Evolutionary conservation across 2,888 invertebrate genomes (phyloP), one percentile per base, ranked within the genome.

Genomic region (Drosophila kambysellisi): DNA sequence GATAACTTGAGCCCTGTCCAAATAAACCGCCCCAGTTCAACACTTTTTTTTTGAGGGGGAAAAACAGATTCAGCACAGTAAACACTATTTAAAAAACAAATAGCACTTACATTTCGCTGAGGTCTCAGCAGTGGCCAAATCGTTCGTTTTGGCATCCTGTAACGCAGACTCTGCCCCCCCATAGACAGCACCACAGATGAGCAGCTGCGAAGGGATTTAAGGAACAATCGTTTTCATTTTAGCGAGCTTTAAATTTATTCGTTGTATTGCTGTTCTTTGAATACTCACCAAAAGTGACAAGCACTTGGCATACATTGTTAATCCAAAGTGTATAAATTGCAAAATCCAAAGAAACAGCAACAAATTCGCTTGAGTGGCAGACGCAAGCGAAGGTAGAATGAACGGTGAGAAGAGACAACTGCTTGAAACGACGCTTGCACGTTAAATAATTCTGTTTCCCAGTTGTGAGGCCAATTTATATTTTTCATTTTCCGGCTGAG

Each of bases 1-100:
- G 83, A 46, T 86, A 86, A 0, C 86, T 66, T 0, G 58, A 54
- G 17, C 73, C 69, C 65, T 86, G 81, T 17, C 91, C 91, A 70
- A 92, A 92, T 41, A 93, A 91, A 39, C 93, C 91, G 37, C 93
- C 93, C 82, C 94, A 93, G 81, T 94, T 94, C 83, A 87, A 91
- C 81, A 91, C 93, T 93, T 93, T 74, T 50, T 39, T 25, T 25
- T 25, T 25, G 2, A 15, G 17, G 51, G 43, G 9, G 35, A 37
- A 12, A 33, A 48, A 35, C 35, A 35, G 29, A 7, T 53, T 53
- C 29, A 58, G 71, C 32, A 61, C 37, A 30, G 6, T 8, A 7
- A 58, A 51, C 37, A 20, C 20, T 33, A 35, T 39, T 35, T 12
- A n/a, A 30, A 9, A 32, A 17, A n/a, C n/a, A n/a, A n/a, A 17